Evolutionary conservation across 2,113 vertebrate species (phyloP), one percentile per base, ranked within the genome.

Genomic region (Pseudopodoces humilis): DNA sequence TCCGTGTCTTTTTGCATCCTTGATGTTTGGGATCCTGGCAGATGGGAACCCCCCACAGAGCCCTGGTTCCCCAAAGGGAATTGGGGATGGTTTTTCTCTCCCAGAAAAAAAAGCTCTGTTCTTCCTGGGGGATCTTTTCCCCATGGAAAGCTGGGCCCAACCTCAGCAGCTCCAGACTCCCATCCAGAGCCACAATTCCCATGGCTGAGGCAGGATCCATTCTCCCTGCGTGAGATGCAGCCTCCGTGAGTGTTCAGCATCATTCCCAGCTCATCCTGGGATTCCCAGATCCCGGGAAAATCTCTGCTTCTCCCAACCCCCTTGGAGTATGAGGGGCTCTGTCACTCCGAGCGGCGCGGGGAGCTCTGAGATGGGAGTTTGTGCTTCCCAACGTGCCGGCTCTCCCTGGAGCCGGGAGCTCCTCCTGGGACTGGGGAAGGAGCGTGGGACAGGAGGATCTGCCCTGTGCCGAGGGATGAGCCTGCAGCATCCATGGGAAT

Each of bases 301-400:
- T 6, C 58, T 62, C 12, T 47, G 13, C 20, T 18, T 6, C 43
- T 71, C 60, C 71, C 55, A 49, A 3, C 24, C 28, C 15, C 37
- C 7, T 37, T 9, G 37, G 52, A 28, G 15, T 24, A 10, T 4
- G 15, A 39, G 9, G 11, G 10, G 22, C 24, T 62, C 35, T 2
- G 1, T 28, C 1, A 1, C 27, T 6, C 52, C 0, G 9, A 30
- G 39, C 13, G 1, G 0, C 13, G 22, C n/a, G 20, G 72, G 55
- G 53, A 76, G 22, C 63, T 59, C 64, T 0, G 6, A 28, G 46
- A 1, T 28, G 33, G 63, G 68, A 19, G 64, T 39, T 46, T 9
- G 47, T 11, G 41, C n/a, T 75, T 74, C 4, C 6, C 3, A 0
- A 4, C 0, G 37, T 20, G 17, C 3, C 5, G 44, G 35, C 25